phyloP scores from a whole-genome alignment of 2,888 invertebrate genomes.

The Aphelenchoides bicaudatus region DNA sequence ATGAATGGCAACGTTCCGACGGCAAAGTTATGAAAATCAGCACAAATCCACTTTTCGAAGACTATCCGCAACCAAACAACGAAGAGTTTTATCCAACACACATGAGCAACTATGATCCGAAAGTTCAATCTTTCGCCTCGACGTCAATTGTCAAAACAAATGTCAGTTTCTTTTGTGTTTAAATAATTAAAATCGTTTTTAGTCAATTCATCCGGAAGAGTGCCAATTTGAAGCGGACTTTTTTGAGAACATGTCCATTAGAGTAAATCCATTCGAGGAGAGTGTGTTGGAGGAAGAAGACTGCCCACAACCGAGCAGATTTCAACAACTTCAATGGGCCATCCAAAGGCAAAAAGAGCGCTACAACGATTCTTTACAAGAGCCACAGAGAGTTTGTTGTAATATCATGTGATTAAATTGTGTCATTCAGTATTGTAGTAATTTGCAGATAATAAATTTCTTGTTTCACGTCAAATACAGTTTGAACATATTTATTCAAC shows the following conservation, averaged over 20 bases:
- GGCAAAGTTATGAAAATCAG: slow-evolving; percentile 10
- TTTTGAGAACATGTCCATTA: slow-evolving; percentile 51
- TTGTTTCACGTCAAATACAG: too few species aligned
- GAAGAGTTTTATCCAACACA: slow-evolving; percentile 1
- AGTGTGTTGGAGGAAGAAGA: slow-evolving; percentile 49
- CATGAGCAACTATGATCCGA: background rate
- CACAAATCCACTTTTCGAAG: slow-evolving; percentile 16
- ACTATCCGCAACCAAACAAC: slow-evolving; percentile 13
- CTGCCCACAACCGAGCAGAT: slow-evolving; percentile 39
- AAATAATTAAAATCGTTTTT: slow-evolving; percentile 5
- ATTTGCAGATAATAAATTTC: too few species aligned
- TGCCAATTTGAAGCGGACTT: slow-evolving; percentile 40
- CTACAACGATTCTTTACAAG: slow-evolving; percentile 35
- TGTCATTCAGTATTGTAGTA: too few species aligned
- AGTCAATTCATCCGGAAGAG: slow-evolving; percentile 19
- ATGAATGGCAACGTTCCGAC: slow-evolving; percentile 15
- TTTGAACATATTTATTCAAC: too few species aligned
- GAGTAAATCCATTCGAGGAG: slow-evolving; percentile 57
- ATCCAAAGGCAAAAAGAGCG: slow-evolving; percentile 37
- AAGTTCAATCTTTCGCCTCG: background rate
- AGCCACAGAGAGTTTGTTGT: slow-evolving; percentile 52
- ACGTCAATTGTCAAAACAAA: slow-evolving; percentile 12
- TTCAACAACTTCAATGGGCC: slow-evolving; percentile 51
- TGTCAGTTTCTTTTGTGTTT: slow-evolving; percentile 2
- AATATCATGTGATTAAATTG: slow-evolving; percentile 35